A percentile compares a stretch with the other conserved stretches of the same genome.
Evolutionary conservation across 1,140 invertebrate genomes (phyloP).

Genomic region (Cepaea nemoralis): DNA sequence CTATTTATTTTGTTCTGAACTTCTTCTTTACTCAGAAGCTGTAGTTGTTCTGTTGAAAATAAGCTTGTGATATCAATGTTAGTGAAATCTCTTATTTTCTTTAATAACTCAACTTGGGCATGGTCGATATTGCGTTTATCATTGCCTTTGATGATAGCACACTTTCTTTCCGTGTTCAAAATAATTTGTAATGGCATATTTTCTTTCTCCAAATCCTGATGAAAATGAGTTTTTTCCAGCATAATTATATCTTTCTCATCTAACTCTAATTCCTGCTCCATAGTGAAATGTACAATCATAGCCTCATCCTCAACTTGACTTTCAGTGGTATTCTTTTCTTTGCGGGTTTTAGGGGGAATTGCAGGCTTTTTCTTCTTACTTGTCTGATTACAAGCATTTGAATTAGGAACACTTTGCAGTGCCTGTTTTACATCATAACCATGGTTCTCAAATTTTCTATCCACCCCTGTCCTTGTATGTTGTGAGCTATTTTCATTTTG

Average conservation of each 20-base stretch:
- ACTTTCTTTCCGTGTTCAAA: not conserved
- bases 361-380: not conserved
- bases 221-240: not conserved
- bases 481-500: not conserved
- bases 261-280: not conserved
- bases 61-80: not conserved
- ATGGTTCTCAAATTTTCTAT: not conserved
- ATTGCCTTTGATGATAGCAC: not conserved
- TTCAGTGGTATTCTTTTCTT: not conserved
- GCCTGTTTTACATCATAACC: not conserved
- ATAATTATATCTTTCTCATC: not conserved
- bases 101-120: not conserved
- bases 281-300: not conserved
- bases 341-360: not conserved
- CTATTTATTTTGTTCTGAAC: slow-evolving; percentile 2
- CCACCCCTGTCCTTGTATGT: not conserved
- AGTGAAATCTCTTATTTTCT: not conserved
- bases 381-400: too few relatives aligned
- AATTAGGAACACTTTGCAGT: not conserved
- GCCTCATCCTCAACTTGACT: not conserved
- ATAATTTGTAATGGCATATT: slow-evolving; percentile 5
- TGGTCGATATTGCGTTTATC: not conserved
- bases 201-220: not conserved
- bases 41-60: not conserved
- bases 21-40: not conserved